Conservation (phyloP, 1,140 invertebrate species). For the Fopius arisanus region DNA sequence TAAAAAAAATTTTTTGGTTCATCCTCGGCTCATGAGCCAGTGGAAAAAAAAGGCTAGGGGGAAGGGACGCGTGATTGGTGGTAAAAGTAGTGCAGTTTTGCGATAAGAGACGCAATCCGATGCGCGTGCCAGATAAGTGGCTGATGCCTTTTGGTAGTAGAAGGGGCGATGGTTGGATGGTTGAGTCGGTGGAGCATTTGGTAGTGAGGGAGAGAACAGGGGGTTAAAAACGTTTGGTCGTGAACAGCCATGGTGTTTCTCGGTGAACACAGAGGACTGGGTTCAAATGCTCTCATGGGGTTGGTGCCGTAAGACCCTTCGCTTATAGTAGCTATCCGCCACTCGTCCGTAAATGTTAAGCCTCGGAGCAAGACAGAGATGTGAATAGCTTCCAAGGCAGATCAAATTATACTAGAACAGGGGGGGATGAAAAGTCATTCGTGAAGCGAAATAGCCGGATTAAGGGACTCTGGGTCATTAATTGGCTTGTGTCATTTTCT, state of each 20-base stretch:
- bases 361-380: not conserved
- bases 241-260: constrained; percentile 25
- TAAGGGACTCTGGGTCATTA: constrained; percentile 38
- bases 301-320: constrained; percentile 21
- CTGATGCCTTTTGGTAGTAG: constrained; percentile 54
- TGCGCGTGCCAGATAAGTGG: constrained; percentile 67
- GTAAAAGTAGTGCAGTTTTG: constrained; percentile 61
- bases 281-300: constrained; percentile 34
- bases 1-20: not conserved
- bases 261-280: constrained; percentile 10
- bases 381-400: constrained; percentile 22
- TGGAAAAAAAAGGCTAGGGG: constrained; percentile 2
- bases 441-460: constrained; percentile 40
- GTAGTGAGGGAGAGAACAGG: not conserved
- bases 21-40: not conserved
- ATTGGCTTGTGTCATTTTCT: constrained; percentile 31
- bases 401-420: constrained; percentile 36
- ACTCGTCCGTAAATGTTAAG: constrained; percentile 20
- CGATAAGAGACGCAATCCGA: constrained; percentile 66
- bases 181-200: constrained; percentile 13
- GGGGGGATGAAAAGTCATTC: constrained; percentile 41
- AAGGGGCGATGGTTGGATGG: constrained; percentile 22
- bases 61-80: constrained; percentile 34
- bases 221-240: constrained; percentile 22
- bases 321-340: constrained; percentile 25